A percentile compares a stretch with the other conserved stretches of the same genome.
These are phyloP conservation scores for Metopia argyrocephala DNA, from an alignment of 2,888 invertebrate genomes.

Conservation along the genomic window DNA sequence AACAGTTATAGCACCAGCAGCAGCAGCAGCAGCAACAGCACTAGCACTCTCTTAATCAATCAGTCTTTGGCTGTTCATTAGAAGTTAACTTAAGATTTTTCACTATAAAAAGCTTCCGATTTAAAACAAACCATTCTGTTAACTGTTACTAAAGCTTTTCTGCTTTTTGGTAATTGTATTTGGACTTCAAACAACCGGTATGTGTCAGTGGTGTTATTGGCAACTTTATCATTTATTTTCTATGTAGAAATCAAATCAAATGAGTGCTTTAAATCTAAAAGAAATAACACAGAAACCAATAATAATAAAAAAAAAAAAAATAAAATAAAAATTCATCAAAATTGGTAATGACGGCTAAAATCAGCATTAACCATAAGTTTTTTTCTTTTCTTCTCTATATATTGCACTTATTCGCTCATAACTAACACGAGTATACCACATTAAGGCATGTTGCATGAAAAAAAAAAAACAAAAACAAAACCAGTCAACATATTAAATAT, in stretches of 20 bases:
- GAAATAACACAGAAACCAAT: too few relatives aligned
- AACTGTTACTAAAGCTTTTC: slow-evolving; percentile 18
- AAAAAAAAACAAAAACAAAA: slow-evolving; percentile 12
- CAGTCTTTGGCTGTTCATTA: slow-evolving; percentile 14
- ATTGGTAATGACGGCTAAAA: slow-evolving; percentile 47
- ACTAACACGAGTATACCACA: not conserved
- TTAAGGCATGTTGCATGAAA: not conserved
- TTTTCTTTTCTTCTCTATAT: too few relatives aligned
- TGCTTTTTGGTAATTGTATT: not conserved
- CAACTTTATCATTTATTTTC: too few relatives aligned
- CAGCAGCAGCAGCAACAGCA: slow-evolving; percentile 24
- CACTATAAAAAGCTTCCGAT: not conserved
- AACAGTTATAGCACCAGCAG: slow-evolving; percentile 1
- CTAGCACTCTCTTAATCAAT: slow-evolving; percentile 2
- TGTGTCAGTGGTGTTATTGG: not conserved
- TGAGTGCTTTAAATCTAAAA: too few relatives aligned
- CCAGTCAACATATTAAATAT: not conserved
- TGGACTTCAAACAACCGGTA: slow-evolving; percentile 47
- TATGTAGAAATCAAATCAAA: slow-evolving; percentile 34
- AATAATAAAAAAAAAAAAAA: slow-evolving; percentile 8
- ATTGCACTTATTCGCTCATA: slow-evolving; percentile 36
- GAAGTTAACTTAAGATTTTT: slow-evolving; percentile 18
- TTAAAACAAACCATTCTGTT: not conserved
- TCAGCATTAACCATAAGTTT: slow-evolving; percentile 34
- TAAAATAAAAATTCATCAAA: not conserved